These are phyloP conservation scores for Triops longicaudatus DNA, from an alignment of 1,140 invertebrate species.

Conservation along the genomic window DNA sequence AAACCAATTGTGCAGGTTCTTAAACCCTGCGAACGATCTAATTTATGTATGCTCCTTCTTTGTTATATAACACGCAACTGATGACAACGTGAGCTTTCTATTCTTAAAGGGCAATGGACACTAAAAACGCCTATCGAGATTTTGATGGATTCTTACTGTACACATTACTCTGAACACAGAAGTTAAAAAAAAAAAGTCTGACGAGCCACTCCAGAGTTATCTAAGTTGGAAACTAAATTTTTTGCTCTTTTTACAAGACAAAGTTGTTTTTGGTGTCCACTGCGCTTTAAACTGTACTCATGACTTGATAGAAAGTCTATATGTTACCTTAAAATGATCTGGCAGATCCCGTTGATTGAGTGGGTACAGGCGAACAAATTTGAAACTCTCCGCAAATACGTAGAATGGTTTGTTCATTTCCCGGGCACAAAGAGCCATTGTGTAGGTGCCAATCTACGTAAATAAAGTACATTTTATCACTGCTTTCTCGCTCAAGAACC, in stretches of 20 bases:
- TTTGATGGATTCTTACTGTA: too few relatives aligned
- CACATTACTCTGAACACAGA: too few relatives aligned
- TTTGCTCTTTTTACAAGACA: constrained; percentile 22
- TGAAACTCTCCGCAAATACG: constrained; percentile 92
- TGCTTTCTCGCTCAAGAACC: neutral
- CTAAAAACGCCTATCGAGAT: too few relatives aligned
- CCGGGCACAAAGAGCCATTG: constrained; percentile 80
- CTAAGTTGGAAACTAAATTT: too few relatives aligned
- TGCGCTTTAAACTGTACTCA: constrained; percentile 37
- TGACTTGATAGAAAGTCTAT: neutral
- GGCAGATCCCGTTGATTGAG: constrained; percentile 86
- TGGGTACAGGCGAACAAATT: constrained; percentile 88
- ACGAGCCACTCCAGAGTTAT: too few relatives aligned
- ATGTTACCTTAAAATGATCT: constrained; percentile 69
- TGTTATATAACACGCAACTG: too few relatives aligned
- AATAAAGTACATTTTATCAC: constrained; percentile 28
- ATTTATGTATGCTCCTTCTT: too few relatives aligned
- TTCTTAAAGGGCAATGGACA: too few relatives aligned
- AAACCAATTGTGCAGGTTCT: too few relatives aligned
- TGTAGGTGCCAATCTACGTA: constrained; percentile 77
- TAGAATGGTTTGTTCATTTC: constrained; percentile 93
- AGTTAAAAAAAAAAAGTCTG: too few relatives aligned
- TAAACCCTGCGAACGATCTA: too few relatives aligned
- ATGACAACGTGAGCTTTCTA: too few relatives aligned
- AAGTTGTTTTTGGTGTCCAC: neutral